phyloP scores from a whole-genome alignment of 2,797 vertebrate genomes.

The Cephalopachus bancanus region DNA sequence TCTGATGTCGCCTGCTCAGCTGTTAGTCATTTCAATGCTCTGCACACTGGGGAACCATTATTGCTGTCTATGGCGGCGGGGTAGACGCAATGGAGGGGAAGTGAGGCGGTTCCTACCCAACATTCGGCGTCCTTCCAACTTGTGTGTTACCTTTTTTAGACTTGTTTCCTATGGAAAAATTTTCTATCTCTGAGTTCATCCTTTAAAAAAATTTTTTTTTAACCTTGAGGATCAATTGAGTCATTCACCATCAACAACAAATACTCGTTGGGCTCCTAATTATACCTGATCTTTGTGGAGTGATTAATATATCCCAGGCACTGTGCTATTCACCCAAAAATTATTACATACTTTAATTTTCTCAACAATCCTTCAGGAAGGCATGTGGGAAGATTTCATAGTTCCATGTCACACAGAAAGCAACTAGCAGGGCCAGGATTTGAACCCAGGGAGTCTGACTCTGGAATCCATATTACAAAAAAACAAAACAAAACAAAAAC shows the following conservation, averaged over 20 bases:
- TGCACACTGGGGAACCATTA: background rate
- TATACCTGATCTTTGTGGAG: conserved; percentile 4
- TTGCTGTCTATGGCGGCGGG: background rate
- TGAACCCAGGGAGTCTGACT: background rate
- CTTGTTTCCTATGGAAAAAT: conserved; percentile 29
- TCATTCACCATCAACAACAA: conserved; percentile 30
- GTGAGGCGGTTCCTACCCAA: background rate
- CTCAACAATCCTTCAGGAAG: conserved; percentile 32
- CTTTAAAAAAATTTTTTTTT: conserved; percentile 28
- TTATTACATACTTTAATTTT: conserved; percentile 20
- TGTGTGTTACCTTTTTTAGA: conserved; percentile 31
- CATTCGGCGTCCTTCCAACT: background rate
- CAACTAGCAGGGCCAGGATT: background rate
- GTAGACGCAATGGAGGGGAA: background rate
- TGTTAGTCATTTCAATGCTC: conserved; percentile 38
- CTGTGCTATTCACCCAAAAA: background rate
- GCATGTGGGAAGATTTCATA: background rate
- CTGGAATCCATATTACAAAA: background rate
- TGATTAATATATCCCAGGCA: background rate
- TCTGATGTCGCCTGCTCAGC: background rate
- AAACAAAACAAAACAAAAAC: background rate
- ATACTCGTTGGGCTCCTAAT: conserved; percentile 38
- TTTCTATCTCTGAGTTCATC: conserved; percentile 42
- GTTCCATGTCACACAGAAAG: background rate
- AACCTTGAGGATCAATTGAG: conserved; percentile 32